Conservation (phyloP, 2,797 vertebrate genomes). For the Tapera naevia region DNA sequence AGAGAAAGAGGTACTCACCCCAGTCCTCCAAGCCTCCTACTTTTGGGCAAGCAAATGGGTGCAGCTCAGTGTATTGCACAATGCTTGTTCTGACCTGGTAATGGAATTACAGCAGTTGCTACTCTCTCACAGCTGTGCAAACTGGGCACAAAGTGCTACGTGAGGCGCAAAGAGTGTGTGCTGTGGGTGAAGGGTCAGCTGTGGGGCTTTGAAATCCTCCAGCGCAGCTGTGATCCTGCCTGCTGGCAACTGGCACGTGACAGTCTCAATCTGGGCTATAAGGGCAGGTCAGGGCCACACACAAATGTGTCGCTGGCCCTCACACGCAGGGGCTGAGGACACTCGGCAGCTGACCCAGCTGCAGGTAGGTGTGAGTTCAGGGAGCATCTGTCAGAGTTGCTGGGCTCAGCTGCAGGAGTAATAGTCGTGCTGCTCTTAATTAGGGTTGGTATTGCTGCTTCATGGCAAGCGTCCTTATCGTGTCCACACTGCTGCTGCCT, state of each 20-base stretch:
- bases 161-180: not conserved
- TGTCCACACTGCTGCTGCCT: not conserved
- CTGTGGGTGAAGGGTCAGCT: not conserved
- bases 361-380: not conserved
- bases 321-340: fast-evolving
- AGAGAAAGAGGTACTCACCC: not conserved
- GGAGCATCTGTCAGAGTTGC: not conserved
- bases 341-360: not conserved
- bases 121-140: not conserved
- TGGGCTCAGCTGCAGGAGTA: not conserved
- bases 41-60: not conserved
- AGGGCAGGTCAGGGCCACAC: fast-evolving
- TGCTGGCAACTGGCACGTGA: not conserved
- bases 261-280: not conserved
- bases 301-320: fast-evolving
- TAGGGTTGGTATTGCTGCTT: not conserved
- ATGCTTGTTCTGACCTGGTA: not conserved
- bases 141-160: not conserved
- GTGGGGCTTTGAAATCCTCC: not conserved
- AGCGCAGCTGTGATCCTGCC: not conserved
- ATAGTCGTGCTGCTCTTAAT: not conserved
- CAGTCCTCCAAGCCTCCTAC: not conserved
- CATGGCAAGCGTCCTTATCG: fast-evolving
- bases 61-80: not conserved
- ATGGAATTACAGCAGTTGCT: not conserved